These are phyloP conservation scores for Pocillopora verrucosa DNA, from an alignment of 64 coral and sea anemone species.

Conservation along the genomic window DNA sequence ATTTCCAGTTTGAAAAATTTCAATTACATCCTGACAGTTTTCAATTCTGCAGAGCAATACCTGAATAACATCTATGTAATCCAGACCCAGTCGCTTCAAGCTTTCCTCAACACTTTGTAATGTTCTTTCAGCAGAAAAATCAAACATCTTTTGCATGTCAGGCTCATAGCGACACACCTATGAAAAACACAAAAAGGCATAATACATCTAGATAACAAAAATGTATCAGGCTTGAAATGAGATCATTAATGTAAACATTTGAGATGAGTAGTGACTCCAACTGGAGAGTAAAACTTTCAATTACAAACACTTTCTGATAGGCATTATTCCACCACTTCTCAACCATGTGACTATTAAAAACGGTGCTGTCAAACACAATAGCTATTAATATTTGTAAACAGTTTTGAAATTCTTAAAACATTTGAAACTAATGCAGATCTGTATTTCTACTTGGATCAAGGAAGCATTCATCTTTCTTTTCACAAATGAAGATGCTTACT, in stretches of 20 bases:
- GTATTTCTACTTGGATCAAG: no score
- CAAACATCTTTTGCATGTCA: constrained; percentile 90
- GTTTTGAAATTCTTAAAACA: no score
- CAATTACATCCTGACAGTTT: not conserved
- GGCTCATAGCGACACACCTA: constrained; percentile 93
- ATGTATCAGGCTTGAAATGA: not conserved
- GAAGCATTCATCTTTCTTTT: no score
- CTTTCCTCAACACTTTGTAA: constrained; percentile 96
- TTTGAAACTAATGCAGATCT: no score
- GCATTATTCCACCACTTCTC: no score
- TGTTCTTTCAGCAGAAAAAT: constrained; percentile 86
- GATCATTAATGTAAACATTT: no score
- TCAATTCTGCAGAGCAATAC: constrained; percentile 8
- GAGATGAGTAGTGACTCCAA: no score
- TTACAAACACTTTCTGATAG: no score
- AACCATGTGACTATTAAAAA: no score
- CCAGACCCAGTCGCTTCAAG: constrained; percentile 69
- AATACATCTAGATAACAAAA: not conserved
- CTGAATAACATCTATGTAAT: constrained; percentile 92
- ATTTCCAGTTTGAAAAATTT: not conserved
- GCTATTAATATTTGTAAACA: no score
- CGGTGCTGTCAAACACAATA: no score
- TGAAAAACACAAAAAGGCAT: not conserved
- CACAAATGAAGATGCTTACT: not conserved
- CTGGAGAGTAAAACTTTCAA: no score